Conservation (phyloP, 2,113 vertebrate genomes). For the Nicator chloris region DNA sequence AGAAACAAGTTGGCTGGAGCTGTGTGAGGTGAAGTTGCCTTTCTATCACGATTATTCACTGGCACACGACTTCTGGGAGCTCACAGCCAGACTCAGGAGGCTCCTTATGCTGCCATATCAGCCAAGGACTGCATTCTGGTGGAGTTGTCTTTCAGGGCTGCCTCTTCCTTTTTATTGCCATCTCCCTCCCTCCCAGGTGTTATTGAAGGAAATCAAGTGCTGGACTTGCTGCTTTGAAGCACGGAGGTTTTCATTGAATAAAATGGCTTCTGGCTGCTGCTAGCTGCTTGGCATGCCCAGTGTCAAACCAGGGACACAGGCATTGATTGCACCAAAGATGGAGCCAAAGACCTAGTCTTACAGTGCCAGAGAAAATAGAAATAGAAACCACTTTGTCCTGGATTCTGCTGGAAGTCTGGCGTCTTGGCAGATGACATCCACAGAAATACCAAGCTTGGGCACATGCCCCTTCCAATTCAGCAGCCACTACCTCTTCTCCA, state of each 20-base stretch:
- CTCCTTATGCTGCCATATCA: neutral
- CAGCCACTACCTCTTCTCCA: neutral
- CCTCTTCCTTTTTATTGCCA: neutral
- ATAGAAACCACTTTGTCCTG: neutral
- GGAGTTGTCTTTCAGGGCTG: neutral
- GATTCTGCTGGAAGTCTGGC: neutral
- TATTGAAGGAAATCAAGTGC: neutral
- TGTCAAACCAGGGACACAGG: neutral
- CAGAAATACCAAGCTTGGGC: neutral
- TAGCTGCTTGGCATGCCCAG: neutral
- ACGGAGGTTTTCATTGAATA: neutral
- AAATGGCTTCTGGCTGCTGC: neutral
- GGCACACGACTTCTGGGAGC: neutral
- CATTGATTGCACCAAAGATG: neutral
- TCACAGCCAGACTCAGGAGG: neutral
- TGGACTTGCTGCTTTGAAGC: neutral
- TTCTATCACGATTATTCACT: fast-evolving
- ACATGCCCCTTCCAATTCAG: neutral
- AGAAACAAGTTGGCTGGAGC: neutral
- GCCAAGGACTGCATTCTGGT: neutral
- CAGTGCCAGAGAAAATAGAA: neutral
- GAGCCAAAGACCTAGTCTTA: neutral
- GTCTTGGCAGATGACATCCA: neutral
- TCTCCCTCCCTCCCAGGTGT: neutral
- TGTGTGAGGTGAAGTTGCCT: neutral